Evolutionary conservation across 1,140 invertebrate species (phyloP).

Genomic region (Anastrepha obliqua): DNA sequence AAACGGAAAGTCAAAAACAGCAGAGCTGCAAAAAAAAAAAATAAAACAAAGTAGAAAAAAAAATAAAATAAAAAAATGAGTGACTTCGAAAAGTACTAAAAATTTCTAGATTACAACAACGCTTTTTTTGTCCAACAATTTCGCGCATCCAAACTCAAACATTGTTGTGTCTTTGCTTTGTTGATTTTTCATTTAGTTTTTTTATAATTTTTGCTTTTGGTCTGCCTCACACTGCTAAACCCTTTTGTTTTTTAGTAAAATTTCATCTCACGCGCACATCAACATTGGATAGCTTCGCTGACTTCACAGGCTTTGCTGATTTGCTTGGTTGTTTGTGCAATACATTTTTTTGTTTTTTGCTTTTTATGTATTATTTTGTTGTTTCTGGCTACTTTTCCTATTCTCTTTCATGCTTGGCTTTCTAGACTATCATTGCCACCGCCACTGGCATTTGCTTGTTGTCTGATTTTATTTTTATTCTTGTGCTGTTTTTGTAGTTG

Average conservation of each 20-base stretch:
- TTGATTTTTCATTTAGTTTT: not conserved
- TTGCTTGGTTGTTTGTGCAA: not conserved
- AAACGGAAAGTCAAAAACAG: not conserved
- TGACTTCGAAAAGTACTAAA: not conserved
- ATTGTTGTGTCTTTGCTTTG: not conserved
- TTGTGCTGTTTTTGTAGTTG: not conserved
- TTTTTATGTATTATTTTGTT: not conserved
- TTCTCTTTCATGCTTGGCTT: not conserved
- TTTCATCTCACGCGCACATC: not conserved
- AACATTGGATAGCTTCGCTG: not conserved
- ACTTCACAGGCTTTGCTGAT: not conserved
- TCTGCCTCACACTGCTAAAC: not conserved
- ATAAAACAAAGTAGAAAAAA: not conserved
- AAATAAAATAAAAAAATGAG: not conserved
- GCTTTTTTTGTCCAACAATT: not conserved
- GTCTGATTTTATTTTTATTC: too few relatives aligned
- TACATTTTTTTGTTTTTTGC: not conserved
- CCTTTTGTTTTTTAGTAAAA: not conserved
- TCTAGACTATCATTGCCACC: slow-evolving; percentile 2
- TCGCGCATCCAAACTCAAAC: not conserved
- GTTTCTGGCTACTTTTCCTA: not conserved
- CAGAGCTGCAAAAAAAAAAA: not conserved
- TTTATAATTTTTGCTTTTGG: not conserved
- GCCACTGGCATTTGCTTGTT: not conserved
- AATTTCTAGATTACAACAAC: not conserved